These are phyloP conservation scores for Panorpa germanica DNA, from an alignment of 2,888 invertebrate genomes.

Conservation along the genomic window DNA sequence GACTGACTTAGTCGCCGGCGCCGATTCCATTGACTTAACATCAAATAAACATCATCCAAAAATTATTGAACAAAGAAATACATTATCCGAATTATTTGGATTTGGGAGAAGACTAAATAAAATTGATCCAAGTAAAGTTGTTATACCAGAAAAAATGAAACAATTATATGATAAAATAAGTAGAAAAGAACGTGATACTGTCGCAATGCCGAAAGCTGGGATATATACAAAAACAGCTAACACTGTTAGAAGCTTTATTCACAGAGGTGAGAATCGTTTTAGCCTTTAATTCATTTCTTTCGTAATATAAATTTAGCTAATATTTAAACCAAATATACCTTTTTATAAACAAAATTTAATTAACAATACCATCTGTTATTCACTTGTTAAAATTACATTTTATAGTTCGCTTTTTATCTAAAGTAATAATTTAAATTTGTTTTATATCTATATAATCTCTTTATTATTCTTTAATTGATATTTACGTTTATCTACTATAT, in stretches of 20 bases:
- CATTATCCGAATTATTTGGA: slow-evolving; percentile 23
- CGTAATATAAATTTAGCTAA: slow-evolving; percentile 4
- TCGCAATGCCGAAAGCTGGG: slow-evolving; percentile 45
- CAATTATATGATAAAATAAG: slow-evolving; percentile 54
- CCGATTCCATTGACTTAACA: slow-evolving; percentile 17
- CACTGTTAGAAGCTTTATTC: slow-evolving; percentile 69
- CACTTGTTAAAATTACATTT: background rate
- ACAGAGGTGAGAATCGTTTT: slow-evolving; percentile 38
- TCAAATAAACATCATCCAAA: slow-evolving; percentile 10
- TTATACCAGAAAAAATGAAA: slow-evolving; percentile 62
- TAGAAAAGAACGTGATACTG: slow-evolving; percentile 40
- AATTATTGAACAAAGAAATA: slow-evolving; percentile 20
- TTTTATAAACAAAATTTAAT: no score
- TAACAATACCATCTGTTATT: slow-evolving; percentile 3
- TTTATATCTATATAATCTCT: no score
- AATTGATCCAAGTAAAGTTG: slow-evolving; percentile 24
- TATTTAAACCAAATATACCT: slow-evolving; percentile 1
- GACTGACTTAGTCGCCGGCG: slow-evolving; percentile 27
- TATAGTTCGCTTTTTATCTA: background rate
- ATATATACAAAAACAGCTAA: slow-evolving; percentile 58
- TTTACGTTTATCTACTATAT: no score
- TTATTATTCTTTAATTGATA: no score
- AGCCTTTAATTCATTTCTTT: slow-evolving; percentile 8
- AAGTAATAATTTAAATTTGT: no score
- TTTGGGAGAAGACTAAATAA: slow-evolving; percentile 24